phyloP scores from a whole-genome alignment of 1,140 invertebrate species.

The Drosophila oshimai region DNA sequence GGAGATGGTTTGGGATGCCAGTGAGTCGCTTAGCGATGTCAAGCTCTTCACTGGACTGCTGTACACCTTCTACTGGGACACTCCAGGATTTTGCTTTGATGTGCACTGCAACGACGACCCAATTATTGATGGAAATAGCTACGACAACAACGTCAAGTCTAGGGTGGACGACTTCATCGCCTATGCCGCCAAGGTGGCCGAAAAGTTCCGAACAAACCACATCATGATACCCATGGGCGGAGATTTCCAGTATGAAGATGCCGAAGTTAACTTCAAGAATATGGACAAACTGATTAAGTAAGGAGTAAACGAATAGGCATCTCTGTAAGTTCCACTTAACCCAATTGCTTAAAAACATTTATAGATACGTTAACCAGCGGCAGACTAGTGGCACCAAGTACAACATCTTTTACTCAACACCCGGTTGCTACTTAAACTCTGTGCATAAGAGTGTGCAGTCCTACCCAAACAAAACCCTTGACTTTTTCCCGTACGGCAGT shows the following conservation, averaged over 20 bases:
- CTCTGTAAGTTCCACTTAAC: rapidly evolving
- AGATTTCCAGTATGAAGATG: slow-evolving; percentile 95
- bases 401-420: slow-evolving; percentile 85
- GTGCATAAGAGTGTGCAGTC: slow-evolving; percentile 87
- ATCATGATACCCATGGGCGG: slow-evolving; percentile 96
- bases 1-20: slow-evolving; percentile 84
- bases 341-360: not conserved
- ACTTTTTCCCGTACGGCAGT: slow-evolving; percentile 96
- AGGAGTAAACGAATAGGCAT: slow-evolving; percentile 13
- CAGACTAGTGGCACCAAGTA: slow-evolving; percentile 86
- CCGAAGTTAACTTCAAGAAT: slow-evolving; percentile 92
- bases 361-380: slow-evolving; percentile 55
- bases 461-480: slow-evolving; percentile 89
- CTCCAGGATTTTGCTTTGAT: slow-evolving; percentile 95
- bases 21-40: slow-evolving; percentile 85
- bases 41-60: slow-evolving; percentile 89
- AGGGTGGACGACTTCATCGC: slow-evolving; percentile 86
- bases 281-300: slow-evolving; percentile 95
- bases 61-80: slow-evolving; percentile 92
- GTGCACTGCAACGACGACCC: slow-evolving; percentile 92
- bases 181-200: slow-evolving; percentile 84
- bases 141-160: slow-evolving; percentile 88
- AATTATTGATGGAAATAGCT: slow-evolving; percentile 89
- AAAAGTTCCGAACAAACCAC: slow-evolving; percentile 87
- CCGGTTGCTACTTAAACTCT: slow-evolving; percentile 95